Conservation (phyloP, 2,113 vertebrate genomes). For the Labeo rohita region DNA sequence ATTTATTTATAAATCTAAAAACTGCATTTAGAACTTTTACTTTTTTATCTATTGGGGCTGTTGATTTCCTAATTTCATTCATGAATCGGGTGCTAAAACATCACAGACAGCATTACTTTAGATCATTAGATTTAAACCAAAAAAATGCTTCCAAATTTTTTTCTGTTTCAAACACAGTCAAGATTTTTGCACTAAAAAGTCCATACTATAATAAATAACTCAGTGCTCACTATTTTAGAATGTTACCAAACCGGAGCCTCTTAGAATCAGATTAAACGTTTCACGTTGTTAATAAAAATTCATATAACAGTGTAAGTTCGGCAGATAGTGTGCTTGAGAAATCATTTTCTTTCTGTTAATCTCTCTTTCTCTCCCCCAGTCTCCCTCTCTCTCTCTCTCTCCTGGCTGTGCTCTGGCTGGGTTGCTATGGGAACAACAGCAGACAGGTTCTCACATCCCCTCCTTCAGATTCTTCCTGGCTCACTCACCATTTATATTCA, state of each 20-base stretch:
- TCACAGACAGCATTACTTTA: neutral
- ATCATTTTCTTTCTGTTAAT: conserved; percentile 39
- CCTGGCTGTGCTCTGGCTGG: conserved; percentile 53
- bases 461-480: conserved; percentile 64
- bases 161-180: neutral
- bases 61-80: neutral
- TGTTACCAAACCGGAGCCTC: neutral
- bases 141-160: neutral
- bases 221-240: neutral
- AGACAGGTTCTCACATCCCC: conserved; percentile 65
- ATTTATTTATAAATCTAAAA: neutral
- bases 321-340: conserved; percentile 29
- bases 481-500: conserved; percentile 62
- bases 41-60: neutral
- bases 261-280: conserved; percentile 34
- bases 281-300: conserved; percentile 44
- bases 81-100: neutral
- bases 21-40: neutral
- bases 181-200: neutral
- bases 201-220: neutral
- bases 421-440: conserved; percentile 67
- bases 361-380: conserved; percentile 29
- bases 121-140: neutral
- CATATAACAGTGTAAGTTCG: conserved; percentile 40
- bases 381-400: conserved; percentile 47